Base-by-base conservation (phyloP, 2,113 vertebrate genomes). In the Lathamus discolor region DNA sequence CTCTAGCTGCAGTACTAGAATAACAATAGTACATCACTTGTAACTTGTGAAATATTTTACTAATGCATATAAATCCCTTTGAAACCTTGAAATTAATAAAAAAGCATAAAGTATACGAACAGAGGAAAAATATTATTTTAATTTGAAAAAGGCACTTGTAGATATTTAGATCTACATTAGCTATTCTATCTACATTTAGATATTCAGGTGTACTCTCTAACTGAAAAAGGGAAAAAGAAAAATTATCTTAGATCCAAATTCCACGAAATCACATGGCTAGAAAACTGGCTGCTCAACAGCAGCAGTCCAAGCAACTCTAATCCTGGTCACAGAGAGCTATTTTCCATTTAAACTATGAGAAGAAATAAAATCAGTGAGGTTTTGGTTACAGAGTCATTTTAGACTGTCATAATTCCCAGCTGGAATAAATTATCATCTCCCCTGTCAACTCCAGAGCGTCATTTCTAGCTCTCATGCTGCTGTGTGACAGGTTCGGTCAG, bases 211-310 rank as follows among this genome's bases (percentile, higher is more conserved):
- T 20, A 81, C 49, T 79, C 29, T 59, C 46, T 52, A 66, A 79
- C 31, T 75, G 51, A 80, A 93, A 80, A 86, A 7, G 4, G 24
- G 27, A 7, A 68, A 73, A 93, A 68, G 28, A 76, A 57, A 81
- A 82, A 20, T 44, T 85, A 72, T 67, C 52, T 62, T 25, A 51
- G 23, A 73, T 63, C 41, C 54, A 88, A 92, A 86, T 83, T 76
- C 57, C 35, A 46, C 59, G 37, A 92, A 95, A 88, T 84, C 67
- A 66, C 43, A 49, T 31, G 37, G 90, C 66, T 75, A 75, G 62
- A 74, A 94, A 77, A 33, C 37, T 16, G 11, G 91, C 61, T 86
- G 69, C 59, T 88, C 79, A 95, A 89, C 31, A 92, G 92, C 88
- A 95, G 75, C 10, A 4, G 73, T 55, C 48, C 52, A 84, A 72